phyloP scores from a whole-genome alignment of 2,113 vertebrate genomes.

The Bubo blakistoni region DNA sequence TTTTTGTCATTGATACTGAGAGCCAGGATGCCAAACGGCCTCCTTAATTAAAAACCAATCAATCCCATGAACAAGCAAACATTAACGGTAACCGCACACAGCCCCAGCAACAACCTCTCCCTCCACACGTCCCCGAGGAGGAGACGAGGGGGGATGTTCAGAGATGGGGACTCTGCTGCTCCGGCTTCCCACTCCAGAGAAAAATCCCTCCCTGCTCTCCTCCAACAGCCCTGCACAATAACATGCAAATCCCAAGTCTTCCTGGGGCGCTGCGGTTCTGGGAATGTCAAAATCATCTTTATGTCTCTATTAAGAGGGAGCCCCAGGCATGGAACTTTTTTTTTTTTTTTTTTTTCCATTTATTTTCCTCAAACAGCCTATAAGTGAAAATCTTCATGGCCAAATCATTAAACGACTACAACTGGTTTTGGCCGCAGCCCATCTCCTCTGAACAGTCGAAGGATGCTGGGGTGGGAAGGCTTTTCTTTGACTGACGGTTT shows the following conservation, averaged over 20 bases:
- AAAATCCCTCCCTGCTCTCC: neutral
- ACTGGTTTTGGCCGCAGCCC: slow-evolving; percentile 46
- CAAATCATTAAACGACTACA: slow-evolving; percentile 53
- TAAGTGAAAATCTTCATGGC: slow-evolving; percentile 61
- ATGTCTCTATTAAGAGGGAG: slow-evolving; percentile 61
- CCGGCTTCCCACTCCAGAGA: slow-evolving; percentile 35
- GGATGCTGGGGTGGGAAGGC: slow-evolving; percentile 49
- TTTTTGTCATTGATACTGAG: slow-evolving; percentile 11
- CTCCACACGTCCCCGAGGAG: neutral
- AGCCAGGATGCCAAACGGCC: neutral
- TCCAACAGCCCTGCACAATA: slow-evolving; percentile 47
- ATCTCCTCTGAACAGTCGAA: slow-evolving; percentile 41
- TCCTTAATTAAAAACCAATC: slow-evolving; percentile 46
- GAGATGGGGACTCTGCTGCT: slow-evolving; percentile 3
- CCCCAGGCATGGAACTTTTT: slow-evolving; percentile 60
- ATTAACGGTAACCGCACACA: neutral
- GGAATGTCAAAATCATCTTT: slow-evolving; percentile 60
- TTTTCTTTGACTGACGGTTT: slow-evolving; percentile 48
- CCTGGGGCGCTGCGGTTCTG: slow-evolving; percentile 36
- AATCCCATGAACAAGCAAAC: slow-evolving; percentile 20
- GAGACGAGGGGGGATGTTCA: neutral
- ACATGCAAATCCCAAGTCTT: slow-evolving; percentile 37
- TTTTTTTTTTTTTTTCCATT: neutral
- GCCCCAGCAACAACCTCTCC: slow-evolving; percentile 50
- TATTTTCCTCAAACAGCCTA: slow-evolving; percentile 62